Evolutionary conservation across 2,888 invertebrate species (phyloP).

Genomic region (Amblyjoppa proteus): DNA sequence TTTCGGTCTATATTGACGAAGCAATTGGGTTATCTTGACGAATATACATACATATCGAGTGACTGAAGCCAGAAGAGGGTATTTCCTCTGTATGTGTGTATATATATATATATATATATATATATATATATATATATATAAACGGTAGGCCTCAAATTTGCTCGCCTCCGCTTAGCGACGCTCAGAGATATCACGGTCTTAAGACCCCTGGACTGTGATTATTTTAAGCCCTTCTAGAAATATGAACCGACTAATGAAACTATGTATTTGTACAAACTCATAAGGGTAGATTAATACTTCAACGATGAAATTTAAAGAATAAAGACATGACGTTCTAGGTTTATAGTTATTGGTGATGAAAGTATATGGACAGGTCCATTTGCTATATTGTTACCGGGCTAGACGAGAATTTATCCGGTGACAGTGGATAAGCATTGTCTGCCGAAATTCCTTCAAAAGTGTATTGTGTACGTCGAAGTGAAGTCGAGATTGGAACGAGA

Average conservation of each 20-base stretch:
- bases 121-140: no score
- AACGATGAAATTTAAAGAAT: no score
- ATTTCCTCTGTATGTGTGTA: no score
- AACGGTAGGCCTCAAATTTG: no score
- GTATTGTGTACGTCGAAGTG: conserved; percentile 46
- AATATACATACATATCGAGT: not conserved
- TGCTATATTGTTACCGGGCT: not conserved
- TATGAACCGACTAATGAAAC: no score
- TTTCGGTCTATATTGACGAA: not conserved
- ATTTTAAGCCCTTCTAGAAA: no score
- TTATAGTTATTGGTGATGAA: not conserved
- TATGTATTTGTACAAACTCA: no score
- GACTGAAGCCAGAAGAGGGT: no score
- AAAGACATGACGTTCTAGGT: not conserved
- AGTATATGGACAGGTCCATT: not conserved
- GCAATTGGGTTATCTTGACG: not conserved
- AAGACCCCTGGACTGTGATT: no score
- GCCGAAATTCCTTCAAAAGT: not conserved
- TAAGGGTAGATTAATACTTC: not conserved
- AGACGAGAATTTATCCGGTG: not conserved
- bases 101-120: no score
- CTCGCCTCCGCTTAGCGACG: no score
- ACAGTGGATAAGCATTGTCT: not conserved
- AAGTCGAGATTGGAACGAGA: conserved; percentile 60
- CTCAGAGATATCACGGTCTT: no score